Percentiles rank a stretch among this genome's conserved stretches.
These are phyloP conservation scores for Silurus glanis DNA, from an alignment of 2,113 vertebrate genomes.

Conservation along the genomic window DNA sequence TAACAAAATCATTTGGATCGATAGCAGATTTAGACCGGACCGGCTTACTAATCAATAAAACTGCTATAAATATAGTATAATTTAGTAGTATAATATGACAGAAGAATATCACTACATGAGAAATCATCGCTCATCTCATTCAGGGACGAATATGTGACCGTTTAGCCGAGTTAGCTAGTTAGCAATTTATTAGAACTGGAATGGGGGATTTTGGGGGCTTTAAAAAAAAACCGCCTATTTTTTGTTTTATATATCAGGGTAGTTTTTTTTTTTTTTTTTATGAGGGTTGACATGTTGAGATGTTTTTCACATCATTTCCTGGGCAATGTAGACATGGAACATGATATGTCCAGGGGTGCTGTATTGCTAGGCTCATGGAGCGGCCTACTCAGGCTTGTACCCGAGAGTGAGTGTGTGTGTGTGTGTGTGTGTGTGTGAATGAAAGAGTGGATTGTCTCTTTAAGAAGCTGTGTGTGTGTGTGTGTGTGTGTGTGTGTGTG, in stretches of 20 bases:
- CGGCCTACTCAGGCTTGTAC: not conserved
- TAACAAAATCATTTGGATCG: not conserved
- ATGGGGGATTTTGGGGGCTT: not conserved
- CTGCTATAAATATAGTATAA: not conserved
- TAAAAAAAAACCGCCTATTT: not conserved
- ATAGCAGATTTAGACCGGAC: not conserved
- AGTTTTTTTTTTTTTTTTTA: not conserved
- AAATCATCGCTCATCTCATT: not conserved
- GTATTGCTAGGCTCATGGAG: not conserved
- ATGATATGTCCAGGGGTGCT: not conserved
- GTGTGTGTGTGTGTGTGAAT: slow-evolving; percentile 22
- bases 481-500: slow-evolving; percentile 33
- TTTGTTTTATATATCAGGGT: not conserved
- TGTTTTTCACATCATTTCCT: not conserved
- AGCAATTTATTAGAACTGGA: not conserved
- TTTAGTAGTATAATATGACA: too few relatives aligned
- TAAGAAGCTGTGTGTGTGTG: slow-evolving; percentile 51
- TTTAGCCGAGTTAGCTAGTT: not conserved
- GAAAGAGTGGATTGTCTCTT: slow-evolving; percentile 59
- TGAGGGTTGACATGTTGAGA: not conserved
- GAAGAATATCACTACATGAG: not conserved
- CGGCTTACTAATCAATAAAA: not conserved
- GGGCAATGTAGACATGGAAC: not conserved
- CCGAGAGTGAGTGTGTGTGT: not conserved
- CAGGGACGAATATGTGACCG: not conserved